phyloP scores from a whole-genome alignment of 1,140 invertebrate species.

The Centruroides vittatus region DNA sequence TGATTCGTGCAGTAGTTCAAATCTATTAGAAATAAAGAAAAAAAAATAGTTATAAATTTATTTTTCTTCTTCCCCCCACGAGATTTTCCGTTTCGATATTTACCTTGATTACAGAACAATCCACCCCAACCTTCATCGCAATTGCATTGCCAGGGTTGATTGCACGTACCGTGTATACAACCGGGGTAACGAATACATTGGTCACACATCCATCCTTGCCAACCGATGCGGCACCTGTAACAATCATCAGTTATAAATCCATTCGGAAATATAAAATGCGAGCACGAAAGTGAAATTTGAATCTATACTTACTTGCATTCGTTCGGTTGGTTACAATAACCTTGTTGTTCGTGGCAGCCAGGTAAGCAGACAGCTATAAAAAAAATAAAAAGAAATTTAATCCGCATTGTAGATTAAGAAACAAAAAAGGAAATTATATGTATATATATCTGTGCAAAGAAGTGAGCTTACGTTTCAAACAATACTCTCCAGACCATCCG shows the following conservation, averaged over 20 bases:
- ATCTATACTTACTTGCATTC: conserved; percentile 48
- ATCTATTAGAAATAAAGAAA: conserved; percentile 38
- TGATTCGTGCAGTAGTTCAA: conserved; percentile 96
- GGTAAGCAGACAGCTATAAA: conserved; percentile 63
- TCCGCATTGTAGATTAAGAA: too few species aligned
- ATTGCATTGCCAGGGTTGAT: conserved; percentile 38
- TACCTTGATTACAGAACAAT: conserved; percentile 51
- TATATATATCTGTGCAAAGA: too few species aligned
- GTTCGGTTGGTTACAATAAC: conserved; percentile 77
- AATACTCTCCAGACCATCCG: conserved; percentile 84
- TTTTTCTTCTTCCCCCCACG: too few species aligned
- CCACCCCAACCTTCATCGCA: conserved; percentile 71
- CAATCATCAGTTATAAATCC: conserved; percentile 37
- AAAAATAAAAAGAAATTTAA: too few species aligned
- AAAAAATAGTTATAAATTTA: neutral
- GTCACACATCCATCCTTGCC: conserved; percentile 36
- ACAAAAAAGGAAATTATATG: too few species aligned
- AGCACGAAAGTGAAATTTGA: too few species aligned
- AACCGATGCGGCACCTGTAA: conserved; percentile 38
- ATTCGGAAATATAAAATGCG: too few species aligned
- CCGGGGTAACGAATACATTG: conserved; percentile 40
- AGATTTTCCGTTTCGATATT: conserved; percentile 3
- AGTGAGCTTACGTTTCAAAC: conserved; percentile 70
- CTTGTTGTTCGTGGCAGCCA: conserved; percentile 80
- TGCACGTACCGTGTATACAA: conserved; percentile 39